Evolutionary conservation across 2,797 vertebrate genomes (phyloP).

Genomic region (Sebastes kiyomatsui): DNA sequence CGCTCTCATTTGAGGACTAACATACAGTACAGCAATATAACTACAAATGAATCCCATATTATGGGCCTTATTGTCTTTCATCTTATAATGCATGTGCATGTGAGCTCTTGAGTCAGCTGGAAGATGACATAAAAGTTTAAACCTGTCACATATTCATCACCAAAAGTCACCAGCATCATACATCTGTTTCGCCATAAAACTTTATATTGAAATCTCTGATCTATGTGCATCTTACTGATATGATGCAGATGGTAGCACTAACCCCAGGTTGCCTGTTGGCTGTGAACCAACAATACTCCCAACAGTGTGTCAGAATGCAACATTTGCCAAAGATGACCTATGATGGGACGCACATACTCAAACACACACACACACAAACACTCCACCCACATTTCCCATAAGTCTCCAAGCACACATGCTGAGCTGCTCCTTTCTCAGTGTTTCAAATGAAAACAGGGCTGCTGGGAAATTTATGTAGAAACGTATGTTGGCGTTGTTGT

Average conservation of each 20-base stretch:
- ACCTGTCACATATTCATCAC: background rate
- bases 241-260: constrained; percentile 25
- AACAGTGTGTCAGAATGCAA: constrained; percentile 7
- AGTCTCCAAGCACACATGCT: constrained; percentile 38
- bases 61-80: background rate
- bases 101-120: background rate
- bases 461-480: constrained; percentile 57
- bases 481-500: constrained; percentile 56
- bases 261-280: background rate
- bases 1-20: too few relatives aligned
- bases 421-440: constrained; percentile 26
- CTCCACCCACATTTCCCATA: constrained; percentile 17
- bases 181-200: constrained; percentile 2
- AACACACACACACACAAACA: background rate
- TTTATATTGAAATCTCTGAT: constrained; percentile 19
- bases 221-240: constrained; percentile 2
- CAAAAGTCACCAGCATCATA: constrained; percentile 4
- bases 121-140: background rate
- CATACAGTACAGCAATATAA: too few relatives aligned
- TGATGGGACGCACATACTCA: background rate
- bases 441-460: constrained; percentile 45
- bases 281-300: constrained; percentile 15
- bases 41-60: background rate
- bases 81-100: background rate
- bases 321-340: constrained; percentile 31